phyloP scores from a whole-genome alignment of 2,113 vertebrate species.

The Psittacara wagleri region DNA sequence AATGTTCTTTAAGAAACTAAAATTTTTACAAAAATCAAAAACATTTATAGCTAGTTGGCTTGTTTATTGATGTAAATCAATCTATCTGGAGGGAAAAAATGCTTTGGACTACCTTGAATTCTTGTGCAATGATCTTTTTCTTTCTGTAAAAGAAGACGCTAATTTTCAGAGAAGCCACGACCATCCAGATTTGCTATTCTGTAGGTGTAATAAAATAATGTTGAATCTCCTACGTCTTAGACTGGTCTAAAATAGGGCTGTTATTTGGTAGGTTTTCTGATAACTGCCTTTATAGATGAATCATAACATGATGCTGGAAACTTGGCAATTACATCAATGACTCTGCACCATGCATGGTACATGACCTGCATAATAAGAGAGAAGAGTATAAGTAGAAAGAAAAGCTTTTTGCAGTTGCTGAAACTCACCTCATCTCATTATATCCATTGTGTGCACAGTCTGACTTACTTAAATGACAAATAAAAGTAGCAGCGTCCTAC shows the following conservation, averaged over 20 bases:
- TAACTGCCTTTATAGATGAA: conserved; percentile 5
- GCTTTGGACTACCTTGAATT: neutral
- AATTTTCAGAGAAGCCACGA: neutral
- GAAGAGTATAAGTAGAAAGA: neutral
- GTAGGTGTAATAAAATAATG: neutral
- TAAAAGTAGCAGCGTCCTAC: neutral
- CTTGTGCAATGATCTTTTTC: neutral
- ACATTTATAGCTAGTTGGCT: neutral
- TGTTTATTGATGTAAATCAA: neutral
- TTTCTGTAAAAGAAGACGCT: neutral
- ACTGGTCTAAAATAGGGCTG: neutral
- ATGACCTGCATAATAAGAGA: neutral
- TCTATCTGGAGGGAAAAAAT: neutral
- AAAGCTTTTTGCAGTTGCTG: neutral
- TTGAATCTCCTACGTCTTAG: neutral
- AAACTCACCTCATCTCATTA: neutral
- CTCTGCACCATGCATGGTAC: neutral
- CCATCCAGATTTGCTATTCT: neutral
- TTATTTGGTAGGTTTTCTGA: neutral
- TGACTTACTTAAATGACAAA: neutral
- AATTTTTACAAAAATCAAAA: neutral
- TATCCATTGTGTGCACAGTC: neutral
- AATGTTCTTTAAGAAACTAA: neutral
- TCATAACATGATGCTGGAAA: conserved; percentile 3
- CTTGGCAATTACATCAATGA: conserved; percentile 1